These are phyloP conservation scores for Silurus aristotelis DNA, from an alignment of 2,797 vertebrate species.

Conservation along the genomic window DNA sequence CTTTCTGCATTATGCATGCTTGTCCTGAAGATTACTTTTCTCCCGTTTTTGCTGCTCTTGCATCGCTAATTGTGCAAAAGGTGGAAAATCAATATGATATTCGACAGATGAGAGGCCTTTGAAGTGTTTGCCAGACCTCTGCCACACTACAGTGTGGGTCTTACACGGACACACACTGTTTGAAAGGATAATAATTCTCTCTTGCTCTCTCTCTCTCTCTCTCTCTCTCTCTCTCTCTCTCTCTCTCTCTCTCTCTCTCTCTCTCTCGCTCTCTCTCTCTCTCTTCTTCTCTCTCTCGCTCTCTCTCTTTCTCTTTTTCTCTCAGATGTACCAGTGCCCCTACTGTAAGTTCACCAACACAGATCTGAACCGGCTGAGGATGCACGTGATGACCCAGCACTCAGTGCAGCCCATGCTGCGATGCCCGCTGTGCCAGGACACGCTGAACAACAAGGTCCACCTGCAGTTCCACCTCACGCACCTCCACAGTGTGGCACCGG, in stretches of 20 bases:
- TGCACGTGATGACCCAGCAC: conserved; percentile 99
- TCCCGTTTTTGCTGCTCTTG: conserved; percentile 67
- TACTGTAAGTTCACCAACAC: conserved; percentile 98
- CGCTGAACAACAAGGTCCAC: conserved; percentile 99
- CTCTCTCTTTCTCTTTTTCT: conserved; percentile 21
- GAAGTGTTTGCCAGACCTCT: conserved; percentile 73
- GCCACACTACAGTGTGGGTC: conserved; percentile 63
- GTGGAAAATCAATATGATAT: conserved; percentile 79
- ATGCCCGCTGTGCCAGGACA: conserved; percentile 97
- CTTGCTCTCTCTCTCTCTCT: conserved; percentile 23
- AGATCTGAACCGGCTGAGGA: conserved; percentile 94
- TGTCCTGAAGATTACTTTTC: conserved; percentile 67
- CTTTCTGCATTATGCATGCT: conserved; percentile 64
- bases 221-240: conserved; percentile 26
- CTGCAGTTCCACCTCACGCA: conserved; percentile 99
- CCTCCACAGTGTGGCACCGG: conserved; percentile 96
- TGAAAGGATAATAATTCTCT: conserved; percentile 44
- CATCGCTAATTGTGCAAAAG: conserved; percentile 77
- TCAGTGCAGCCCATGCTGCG: conserved; percentile 97
- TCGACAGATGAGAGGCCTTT: conserved; percentile 80
- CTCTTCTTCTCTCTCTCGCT: conserved; percentile 28
- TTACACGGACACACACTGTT: conserved; percentile 49
- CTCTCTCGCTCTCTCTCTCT: conserved; percentile 33
- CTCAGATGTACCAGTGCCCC: conserved; percentile 96
- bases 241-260: conserved; percentile 28